phyloP scores from a whole-genome alignment of 2,113 vertebrate genomes.

The Sclerurus mexicanus region DNA sequence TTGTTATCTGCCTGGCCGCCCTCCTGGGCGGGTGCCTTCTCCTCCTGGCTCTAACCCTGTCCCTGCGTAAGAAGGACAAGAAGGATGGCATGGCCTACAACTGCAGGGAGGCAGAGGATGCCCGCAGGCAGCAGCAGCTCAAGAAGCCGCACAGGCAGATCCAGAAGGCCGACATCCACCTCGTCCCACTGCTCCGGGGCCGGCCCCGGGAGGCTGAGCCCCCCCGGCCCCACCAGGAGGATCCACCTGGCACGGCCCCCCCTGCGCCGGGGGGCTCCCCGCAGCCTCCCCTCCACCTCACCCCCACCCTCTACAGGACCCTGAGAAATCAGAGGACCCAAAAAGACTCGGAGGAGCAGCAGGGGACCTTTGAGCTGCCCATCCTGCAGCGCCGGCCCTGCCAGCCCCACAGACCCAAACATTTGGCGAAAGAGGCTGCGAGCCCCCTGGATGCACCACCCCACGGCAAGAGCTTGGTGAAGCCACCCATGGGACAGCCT shows the following conservation, averaged over 20 bases:
- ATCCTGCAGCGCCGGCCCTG: conserved; percentile 54
- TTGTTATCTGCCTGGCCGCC: conserved; percentile 78
- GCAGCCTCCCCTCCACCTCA: conserved; percentile 73
- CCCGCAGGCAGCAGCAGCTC: conserved; percentile 87
- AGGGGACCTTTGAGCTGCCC: conserved; percentile 60
- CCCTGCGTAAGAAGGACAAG: conserved; percentile 83
- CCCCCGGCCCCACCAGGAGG: background rate
- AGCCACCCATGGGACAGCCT: background rate
- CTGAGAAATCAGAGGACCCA: conserved; percentile 81
- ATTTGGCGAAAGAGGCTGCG: background rate
- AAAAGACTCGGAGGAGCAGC: conserved; percentile 33
- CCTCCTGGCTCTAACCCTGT: conserved; percentile 78
- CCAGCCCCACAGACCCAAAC: conserved; percentile 64
- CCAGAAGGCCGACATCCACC: conserved; percentile 90
- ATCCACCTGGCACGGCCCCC: rapidly evolving
- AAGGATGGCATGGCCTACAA: conserved; percentile 90
- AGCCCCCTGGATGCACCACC: background rate
- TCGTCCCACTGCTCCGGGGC: conserved; percentile 84
- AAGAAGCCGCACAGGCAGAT: conserved; percentile 90
- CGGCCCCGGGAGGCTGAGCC: conserved; percentile 53
- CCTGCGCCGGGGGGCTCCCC: background rate
- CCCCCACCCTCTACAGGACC: conserved; percentile 80
- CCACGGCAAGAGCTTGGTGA: conserved; percentile 60
- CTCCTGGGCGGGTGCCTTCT: conserved; percentile 80
- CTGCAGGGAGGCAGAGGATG: conserved; percentile 89